phyloP scores from a whole-genome alignment of 2,113 vertebrate genomes.

The Gorsachius goisagi region DNA sequence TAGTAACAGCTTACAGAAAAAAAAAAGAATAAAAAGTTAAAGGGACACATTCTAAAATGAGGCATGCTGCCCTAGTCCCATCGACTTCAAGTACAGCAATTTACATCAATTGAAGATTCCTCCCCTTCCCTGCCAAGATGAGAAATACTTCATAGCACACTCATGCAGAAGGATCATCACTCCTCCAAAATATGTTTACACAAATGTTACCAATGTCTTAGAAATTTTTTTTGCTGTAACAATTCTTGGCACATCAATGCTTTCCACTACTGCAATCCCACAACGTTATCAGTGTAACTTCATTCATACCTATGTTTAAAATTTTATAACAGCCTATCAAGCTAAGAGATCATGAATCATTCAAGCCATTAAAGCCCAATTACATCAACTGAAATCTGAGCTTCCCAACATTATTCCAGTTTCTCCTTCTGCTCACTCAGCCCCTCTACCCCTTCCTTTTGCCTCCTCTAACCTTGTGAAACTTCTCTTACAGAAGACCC shows the following conservation, averaged over 20 bases:
- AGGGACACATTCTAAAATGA: background rate
- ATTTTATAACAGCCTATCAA: background rate
- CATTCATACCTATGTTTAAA: conserved; percentile 1
- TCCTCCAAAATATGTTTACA: background rate
- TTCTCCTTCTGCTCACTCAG: background rate
- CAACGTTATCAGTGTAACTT: background rate
- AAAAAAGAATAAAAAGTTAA: background rate
- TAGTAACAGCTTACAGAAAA: background rate
- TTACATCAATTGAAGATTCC: background rate
- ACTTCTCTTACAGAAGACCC: background rate
- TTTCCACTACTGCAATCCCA: background rate
- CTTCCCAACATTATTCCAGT: background rate
- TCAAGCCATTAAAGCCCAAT: background rate
- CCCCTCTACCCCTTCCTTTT: background rate
- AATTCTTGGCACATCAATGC: background rate
- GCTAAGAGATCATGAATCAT: background rate
- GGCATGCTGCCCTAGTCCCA: background rate
- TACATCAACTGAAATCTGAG: conserved; percentile 1
- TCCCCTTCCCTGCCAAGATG: background rate
- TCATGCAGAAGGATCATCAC: background rate
- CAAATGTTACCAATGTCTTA: background rate
- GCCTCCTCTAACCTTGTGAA: background rate
- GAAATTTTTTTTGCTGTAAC: background rate
- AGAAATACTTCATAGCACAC: background rate
- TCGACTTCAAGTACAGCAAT: background rate